These are phyloP conservation scores for Albula glossodonta DNA, from an alignment of 2,113 vertebrate genomes.

Conservation along the genomic window DNA sequence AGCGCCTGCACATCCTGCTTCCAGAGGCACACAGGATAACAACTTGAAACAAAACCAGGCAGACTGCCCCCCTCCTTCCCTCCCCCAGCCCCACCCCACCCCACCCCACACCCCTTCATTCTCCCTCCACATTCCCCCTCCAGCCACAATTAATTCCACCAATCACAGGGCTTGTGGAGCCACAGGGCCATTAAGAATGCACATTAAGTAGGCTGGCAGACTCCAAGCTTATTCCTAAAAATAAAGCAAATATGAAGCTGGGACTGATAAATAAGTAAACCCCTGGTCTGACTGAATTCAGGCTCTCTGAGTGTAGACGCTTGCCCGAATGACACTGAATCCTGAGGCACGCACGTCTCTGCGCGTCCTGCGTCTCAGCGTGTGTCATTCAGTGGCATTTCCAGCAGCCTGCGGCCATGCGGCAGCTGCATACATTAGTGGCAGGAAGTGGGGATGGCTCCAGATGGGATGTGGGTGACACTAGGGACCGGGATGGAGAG, in stretches of 20 bases:
- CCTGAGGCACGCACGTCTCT: constrained; percentile 14
- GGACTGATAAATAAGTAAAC: not conserved
- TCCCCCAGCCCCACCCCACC: not conserved
- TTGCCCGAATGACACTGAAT: constrained; percentile 34
- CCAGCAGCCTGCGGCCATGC: constrained; percentile 25
- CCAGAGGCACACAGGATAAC: not conserved
- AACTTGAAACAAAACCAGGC: constrained; percentile 38
- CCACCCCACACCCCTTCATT: not conserved
- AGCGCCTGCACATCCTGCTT: not conserved
- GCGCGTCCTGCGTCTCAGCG: constrained; percentile 12
- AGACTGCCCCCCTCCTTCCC: constrained; percentile 24
- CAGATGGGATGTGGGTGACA: constrained; percentile 56
- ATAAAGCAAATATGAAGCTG: not conserved
- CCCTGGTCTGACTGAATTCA: not conserved
- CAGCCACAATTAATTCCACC: constrained; percentile 73
- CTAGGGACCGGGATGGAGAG: constrained; percentile 32
- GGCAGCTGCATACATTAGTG: constrained; percentile 44
- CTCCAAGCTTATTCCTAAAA: constrained; percentile 31
- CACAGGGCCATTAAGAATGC: constrained; percentile 67
- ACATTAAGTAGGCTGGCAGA: constrained; percentile 55
- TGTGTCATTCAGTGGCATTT: not conserved
- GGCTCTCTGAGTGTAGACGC: not conserved
- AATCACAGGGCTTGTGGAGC: constrained; percentile 61
- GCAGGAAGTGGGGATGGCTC: constrained; percentile 40
- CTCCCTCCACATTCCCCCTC: constrained; percentile 55